Percentiles rank a stretch among this genome's conserved stretches.
Conservation (phyloP, 2,888 invertebrate species). For the Aporophyla lueneburgensis region DNA sequence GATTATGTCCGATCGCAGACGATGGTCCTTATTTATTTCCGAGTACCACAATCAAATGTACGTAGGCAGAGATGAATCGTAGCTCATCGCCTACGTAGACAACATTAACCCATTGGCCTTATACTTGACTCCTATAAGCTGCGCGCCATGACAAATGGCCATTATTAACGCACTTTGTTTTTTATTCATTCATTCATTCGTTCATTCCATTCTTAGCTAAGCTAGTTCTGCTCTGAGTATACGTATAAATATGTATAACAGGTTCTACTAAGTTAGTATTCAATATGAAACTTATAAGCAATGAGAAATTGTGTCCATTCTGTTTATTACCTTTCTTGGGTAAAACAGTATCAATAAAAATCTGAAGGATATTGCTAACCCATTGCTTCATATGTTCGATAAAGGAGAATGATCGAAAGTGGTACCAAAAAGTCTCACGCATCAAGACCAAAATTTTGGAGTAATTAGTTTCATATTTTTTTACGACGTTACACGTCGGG, state of each 20-base stretch:
- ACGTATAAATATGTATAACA: conserved; percentile 21
- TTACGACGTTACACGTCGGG: no score
- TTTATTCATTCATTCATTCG: conserved; percentile 36
- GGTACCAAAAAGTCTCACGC: no score
- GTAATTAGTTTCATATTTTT: no score
- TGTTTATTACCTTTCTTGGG: neutral
- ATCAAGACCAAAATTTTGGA: no score
- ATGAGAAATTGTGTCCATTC: conserved; percentile 3
- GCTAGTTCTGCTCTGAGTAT: conserved; percentile 4
- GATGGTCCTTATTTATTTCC: conserved; percentile 31
- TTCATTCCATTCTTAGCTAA: conserved; percentile 26
- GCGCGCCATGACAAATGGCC: conserved; percentile 43
- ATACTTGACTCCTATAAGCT: conserved; percentile 49
- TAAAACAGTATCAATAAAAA: no score
- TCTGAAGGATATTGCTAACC: no score
- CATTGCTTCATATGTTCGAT: no score
- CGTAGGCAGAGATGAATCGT: conserved; percentile 49
- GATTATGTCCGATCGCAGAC: conserved; percentile 6
- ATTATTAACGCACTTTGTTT: conserved; percentile 38
- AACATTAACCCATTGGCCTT: conserved; percentile 57
- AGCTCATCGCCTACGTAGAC: conserved; percentile 52
- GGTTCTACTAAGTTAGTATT: conserved; percentile 2
- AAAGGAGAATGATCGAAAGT: no score
- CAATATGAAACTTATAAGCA: conserved; percentile 4
- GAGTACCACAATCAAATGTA: conserved; percentile 8